Evolutionary conservation across 1,140 invertebrate genomes (phyloP).

Genomic region (Heliconius hewitsoni): DNA sequence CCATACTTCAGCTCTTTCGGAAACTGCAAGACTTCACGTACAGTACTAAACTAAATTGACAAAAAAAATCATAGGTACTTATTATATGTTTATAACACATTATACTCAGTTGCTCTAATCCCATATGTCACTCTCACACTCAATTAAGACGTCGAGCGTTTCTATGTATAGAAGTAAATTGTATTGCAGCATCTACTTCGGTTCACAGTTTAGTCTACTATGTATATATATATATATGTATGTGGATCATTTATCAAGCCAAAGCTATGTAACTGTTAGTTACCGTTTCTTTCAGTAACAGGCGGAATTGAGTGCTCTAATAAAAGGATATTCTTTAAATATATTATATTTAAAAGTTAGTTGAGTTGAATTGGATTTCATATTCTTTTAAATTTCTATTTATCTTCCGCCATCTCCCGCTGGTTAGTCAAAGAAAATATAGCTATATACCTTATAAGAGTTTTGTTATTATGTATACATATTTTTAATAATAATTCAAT

Average conservation of each 20-base stretch:
- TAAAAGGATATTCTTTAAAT: too few species aligned
- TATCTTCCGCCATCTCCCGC: too few species aligned
- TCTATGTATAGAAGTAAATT: not conserved
- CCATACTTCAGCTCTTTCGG: too few species aligned
- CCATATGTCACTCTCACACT: not conserved
- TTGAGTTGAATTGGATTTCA: too few species aligned
- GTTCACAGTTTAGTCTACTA: not conserved
- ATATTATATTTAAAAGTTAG: too few species aligned
- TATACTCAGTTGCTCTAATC: not conserved
- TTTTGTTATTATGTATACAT: too few species aligned
- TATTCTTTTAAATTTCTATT: too few species aligned
- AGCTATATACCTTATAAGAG: too few species aligned
- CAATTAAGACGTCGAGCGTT: constrained; percentile 5
- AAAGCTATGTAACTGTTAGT: constrained; percentile 7
- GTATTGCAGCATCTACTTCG: not conserved
- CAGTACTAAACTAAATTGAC: too few species aligned
- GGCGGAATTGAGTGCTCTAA: not conserved
- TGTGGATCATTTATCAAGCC: constrained; percentile 15
- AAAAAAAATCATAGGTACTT: not conserved
- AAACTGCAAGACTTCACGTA: too few species aligned
- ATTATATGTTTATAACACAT: not conserved
- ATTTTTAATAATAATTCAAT: too few species aligned
- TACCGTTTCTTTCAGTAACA: not conserved
- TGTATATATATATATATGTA: not conserved
- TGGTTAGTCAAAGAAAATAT: too few species aligned